phyloP scores from a whole-genome alignment of 2,888 invertebrate genomes.

The Cyaniris semiargus region DNA sequence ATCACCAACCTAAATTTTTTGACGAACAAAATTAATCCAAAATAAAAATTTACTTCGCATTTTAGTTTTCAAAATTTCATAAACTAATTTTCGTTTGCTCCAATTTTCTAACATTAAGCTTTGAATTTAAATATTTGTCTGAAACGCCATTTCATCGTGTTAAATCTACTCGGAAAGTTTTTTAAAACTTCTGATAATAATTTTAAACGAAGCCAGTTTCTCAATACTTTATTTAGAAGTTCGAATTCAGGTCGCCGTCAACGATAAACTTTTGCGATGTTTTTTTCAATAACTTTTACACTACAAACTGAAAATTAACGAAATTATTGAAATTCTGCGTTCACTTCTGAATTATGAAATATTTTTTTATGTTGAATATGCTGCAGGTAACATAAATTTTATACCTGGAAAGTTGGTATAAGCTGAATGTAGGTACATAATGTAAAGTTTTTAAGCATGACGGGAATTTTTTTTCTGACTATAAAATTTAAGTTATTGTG shows the following conservation, averaged over 20 bases:
- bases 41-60: not conserved
- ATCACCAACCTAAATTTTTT: too few relatives aligned
- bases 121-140: conserved; percentile 4
- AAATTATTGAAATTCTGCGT: not conserved
- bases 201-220: conserved; percentile 16
- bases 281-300: conserved; percentile 26
- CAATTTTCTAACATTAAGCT: conserved; percentile 5
- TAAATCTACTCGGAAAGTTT: conserved; percentile 18
- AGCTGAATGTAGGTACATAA: not conserved
- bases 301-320: conserved; percentile 4
- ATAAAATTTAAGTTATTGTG: too few relatives aligned
- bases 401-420: not conserved
- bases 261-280: conserved; percentile 6
- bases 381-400: not conserved
- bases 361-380: not conserved
- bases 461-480: too few relatives aligned
- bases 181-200: conserved; percentile 19
- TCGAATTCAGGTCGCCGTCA: conserved; percentile 19
- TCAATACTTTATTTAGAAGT: conserved; percentile 23
- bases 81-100: not conserved
- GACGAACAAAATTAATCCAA: not conserved
- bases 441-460: not conserved
- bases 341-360: not conserved
- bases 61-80: not conserved
- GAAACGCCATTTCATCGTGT: not conserved